Evolutionary conservation across 1,140 invertebrate genomes (phyloP).

Genomic region (Drosophila novamexicana): DNA sequence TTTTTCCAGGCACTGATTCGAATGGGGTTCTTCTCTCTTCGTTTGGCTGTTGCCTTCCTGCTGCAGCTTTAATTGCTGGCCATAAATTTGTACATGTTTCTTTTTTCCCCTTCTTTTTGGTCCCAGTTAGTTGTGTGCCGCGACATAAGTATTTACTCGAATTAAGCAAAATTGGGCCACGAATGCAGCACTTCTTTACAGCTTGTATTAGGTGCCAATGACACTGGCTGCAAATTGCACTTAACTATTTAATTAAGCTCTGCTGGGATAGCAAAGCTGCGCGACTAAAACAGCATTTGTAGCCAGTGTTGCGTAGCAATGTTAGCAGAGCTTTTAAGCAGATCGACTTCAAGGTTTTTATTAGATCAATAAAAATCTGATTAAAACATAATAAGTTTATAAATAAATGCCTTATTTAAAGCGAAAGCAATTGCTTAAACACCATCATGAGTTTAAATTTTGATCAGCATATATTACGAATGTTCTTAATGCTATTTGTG

Average conservation of each 20-base stretch:
- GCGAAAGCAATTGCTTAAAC: too few relatives aligned
- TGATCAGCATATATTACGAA: too few relatives aligned
- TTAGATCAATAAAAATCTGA: too few relatives aligned
- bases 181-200: conserved; percentile 12
- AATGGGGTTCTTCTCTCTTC: background rate
- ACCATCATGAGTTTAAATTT: too few relatives aligned
- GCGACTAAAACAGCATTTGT: too few relatives aligned
- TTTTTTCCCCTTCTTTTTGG: conserved; percentile 1
- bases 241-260: conserved; percentile 1
- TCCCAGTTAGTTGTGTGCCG: conserved; percentile 14
- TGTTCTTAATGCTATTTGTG: too few relatives aligned
- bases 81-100: conserved; percentile 63
- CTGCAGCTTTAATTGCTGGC: conserved; percentile 71
- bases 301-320: background rate
- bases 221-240: conserved; percentile 9
- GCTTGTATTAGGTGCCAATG: conserved; percentile 1
- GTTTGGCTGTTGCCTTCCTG: background rate
- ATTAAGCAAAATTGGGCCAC: conserved; percentile 27
- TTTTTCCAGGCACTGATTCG: conserved; percentile 10
- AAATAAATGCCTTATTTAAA: too few relatives aligned
- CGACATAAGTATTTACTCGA: conserved; percentile 19
- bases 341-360: too few relatives aligned
- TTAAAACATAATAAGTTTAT: too few relatives aligned
- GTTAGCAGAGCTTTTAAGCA: background rate
- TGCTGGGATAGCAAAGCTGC: too few relatives aligned